Evolutionary conservation across 2,113 vertebrate genomes (phyloP).

Genomic region (Petrocephalus microphthalmus): DNA sequence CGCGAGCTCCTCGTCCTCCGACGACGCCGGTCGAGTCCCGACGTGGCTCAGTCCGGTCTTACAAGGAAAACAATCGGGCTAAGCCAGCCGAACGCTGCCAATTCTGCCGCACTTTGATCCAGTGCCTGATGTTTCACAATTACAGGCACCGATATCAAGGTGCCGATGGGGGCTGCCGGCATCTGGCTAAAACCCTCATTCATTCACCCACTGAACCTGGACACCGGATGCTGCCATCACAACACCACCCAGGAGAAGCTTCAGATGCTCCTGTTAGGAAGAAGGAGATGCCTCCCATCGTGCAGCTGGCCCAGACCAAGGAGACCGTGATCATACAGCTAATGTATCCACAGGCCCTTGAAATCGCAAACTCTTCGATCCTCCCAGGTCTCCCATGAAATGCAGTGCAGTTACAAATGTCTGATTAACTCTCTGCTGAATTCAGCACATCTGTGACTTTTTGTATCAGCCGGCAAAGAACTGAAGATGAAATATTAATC

Average conservation of each 20-base stretch:
- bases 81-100: not conserved
- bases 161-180: not conserved
- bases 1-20: not conserved
- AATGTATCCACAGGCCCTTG: not conserved
- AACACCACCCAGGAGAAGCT: not conserved
- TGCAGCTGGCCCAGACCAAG: not conserved
- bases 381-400: not conserved
- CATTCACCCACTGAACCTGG: conserved; percentile 4
- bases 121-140: not conserved
- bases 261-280: conserved; percentile 7
- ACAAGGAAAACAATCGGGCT: not conserved
- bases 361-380: not conserved
- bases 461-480: not conserved
- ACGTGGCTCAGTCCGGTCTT: not conserved
- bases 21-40: not conserved
- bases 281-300: not conserved
- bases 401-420: not conserved
- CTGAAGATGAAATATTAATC: not conserved
- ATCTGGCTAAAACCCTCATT: not conserved
- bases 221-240: conserved; percentile 2
- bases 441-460: not conserved
- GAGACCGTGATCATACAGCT: not conserved
- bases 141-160: not conserved
- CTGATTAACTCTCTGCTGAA: not conserved
- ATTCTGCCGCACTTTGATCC: not conserved